Base-by-base conservation (phyloP, 2,113 vertebrate genomes). In the Cyanoderma ruficeps region DNA sequence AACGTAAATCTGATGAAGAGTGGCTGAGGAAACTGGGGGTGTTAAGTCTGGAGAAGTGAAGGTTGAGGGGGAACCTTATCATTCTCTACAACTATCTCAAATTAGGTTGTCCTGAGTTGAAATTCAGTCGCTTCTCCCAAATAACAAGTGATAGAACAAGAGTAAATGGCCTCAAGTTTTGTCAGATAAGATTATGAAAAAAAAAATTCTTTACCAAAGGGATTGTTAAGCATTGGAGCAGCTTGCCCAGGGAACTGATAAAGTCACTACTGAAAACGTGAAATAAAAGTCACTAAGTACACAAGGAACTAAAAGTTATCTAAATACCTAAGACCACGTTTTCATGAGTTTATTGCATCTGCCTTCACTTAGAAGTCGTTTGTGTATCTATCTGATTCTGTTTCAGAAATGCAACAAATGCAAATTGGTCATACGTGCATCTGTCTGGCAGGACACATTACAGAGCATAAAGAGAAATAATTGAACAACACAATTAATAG, bases 31-130 rank as follows among this genome's bases (percentile, higher is more conserved):
- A 83, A 14, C 30, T 42, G 35, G 9, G 3, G 15, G 8, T 76
- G 12, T 49, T 41, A 16, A 49, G 14, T 13, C 22, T 49, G 35
- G 30, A 61, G 15, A 60, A 75, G 47, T 59, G 60, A 67, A 76
- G 14, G 16, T 8, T 49, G 12, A 35, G 14, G 14, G 5, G 4
- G 1, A 1, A 53, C 7, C 12, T 31, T 31, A 27, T 10, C 2
- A 27, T 49, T 61, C 25, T 76, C n/a, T 42, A 35, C 25, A 76
- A 5, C 30, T 31, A 5, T 15, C 8, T 33, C 63, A 76, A 55
- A 27, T 41, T 21, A 69, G 14, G 10, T 25, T 59, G 13, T 15
- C 22, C 7, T 6, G 8, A 89, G 17, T 2, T 61, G 21, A 30
- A 10, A 11, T 41, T 49, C 35, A 42, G 35, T 55, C 0, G 0